Base-by-base conservation (phyloP, 2,888 invertebrate species). In the Girardia tigrina region DNA sequence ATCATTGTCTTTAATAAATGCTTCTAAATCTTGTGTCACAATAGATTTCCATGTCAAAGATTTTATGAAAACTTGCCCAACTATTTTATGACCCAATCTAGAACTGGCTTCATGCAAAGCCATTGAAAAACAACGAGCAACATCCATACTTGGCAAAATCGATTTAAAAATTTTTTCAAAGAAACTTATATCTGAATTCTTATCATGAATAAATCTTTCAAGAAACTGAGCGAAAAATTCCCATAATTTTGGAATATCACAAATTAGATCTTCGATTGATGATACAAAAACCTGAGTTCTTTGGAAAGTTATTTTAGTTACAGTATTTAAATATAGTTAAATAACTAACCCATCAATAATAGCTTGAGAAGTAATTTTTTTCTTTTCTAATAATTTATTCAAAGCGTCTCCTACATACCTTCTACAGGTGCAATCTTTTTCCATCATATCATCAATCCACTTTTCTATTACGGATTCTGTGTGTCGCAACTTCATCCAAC, bases 151-250 rank as follows among this genome's bases (percentile, higher is more conserved):
- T n/a, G 56, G 56, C 23, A 56, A 56, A 56, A 56, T 56, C 4
- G 56, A 56, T 56, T 56, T 56, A 23, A 56, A 56, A 12, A 56
- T 56, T 20, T 16, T 56, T 56, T 56, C 56, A 23, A 56, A 56
- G 23, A 56, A 56, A 20, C 2, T 12, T 20, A 56, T 56, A 56
- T 56, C 23, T 56, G 56, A 56, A 56, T 56, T 56, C 23, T 56
- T 56, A n/a, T 56, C 56, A 56, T 8, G n/a, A n/a, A 56, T 56
- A 56, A 56, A 56, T 56, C 56, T 56, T 56, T 56, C 56, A 23
- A 56, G 56, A n/a, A 56, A 56, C 56, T 56, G 56, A n/a, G 56
- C 56, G 56, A 56, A 56, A 56, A 56, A 56, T 4, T 56, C n/a
- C 56, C 56, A 56, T 6, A 56, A 23, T 56, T 56, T 56, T 2